Evolutionary conservation across 2,113 vertebrate species (phyloP).

Genomic region (Condylura cristata): DNA sequence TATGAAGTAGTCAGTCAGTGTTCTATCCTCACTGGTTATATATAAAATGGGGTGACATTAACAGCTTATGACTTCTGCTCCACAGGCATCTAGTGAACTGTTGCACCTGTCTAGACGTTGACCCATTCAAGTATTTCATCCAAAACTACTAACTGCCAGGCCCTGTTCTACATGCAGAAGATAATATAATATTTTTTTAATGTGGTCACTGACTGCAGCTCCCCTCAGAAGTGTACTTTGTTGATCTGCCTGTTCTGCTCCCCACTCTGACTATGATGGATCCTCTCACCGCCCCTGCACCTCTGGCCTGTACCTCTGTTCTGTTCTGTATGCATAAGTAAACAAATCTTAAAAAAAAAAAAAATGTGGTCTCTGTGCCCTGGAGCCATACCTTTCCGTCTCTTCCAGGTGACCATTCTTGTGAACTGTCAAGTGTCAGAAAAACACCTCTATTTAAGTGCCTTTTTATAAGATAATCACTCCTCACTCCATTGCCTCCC

Average conservation of each 20-base stretch:
- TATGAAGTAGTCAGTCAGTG: not conserved
- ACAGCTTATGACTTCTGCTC: slow-evolving; percentile 7
- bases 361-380: not conserved
- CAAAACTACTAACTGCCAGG: not conserved
- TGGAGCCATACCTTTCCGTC: not conserved
- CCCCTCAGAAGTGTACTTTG: too few species aligned
- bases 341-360: too few species aligned
- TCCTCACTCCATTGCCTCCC: not conserved
- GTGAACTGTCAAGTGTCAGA: not conserved
- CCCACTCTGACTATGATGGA: too few species aligned
- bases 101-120: not conserved
- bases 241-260: too few species aligned
- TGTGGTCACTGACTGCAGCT: too few species aligned
- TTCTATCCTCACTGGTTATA: not conserved
- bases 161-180: not conserved
- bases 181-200: not conserved
- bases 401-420: not conserved
- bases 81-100: not conserved
- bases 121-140: slow-evolving; percentile 41
- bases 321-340: too few species aligned
- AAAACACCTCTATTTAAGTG: not conserved
- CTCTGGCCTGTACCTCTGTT: too few species aligned
- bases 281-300: too few species aligned
- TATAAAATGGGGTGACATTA: not conserved
- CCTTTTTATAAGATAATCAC: not conserved